A percentile compares a stretch with the other conserved stretches of the same genome.
These are phyloP conservation scores for Edolisoma coerulescens DNA, from an alignment of 2,113 vertebrate species.

Conservation along the genomic window DNA sequence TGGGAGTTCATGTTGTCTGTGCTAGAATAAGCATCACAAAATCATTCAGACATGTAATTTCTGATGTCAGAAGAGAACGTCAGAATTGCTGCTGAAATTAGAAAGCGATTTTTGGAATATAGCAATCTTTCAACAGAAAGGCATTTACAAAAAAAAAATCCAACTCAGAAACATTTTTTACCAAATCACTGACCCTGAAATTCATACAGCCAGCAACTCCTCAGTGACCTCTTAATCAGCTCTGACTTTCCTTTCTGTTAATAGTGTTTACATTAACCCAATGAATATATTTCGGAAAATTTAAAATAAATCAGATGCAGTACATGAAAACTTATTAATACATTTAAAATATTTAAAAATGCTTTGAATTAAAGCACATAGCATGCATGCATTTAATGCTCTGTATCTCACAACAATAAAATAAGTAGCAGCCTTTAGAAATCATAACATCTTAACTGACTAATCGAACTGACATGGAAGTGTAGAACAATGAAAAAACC, in stretches of 20 bases:
- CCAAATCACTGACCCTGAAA: background rate
- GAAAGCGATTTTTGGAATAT: slow-evolving; percentile 3
- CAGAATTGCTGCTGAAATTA: slow-evolving; percentile 35
- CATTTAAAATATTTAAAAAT: background rate
- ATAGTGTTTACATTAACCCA: background rate
- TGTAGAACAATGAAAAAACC: background rate
- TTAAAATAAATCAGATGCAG: background rate
- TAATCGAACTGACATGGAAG: background rate
- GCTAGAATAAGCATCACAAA: slow-evolving; percentile 28
- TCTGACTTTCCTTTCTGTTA: background rate
- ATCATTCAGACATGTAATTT: slow-evolving; percentile 33
- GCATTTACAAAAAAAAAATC: background rate
- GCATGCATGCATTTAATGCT: background rate
- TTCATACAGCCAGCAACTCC: background rate
- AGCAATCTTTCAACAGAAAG: background rate
- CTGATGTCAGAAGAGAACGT: slow-evolving; percentile 53
- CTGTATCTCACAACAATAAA: background rate
- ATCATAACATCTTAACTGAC: background rate
- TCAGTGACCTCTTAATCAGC: slow-evolving; percentile 22
- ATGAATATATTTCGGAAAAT: background rate
- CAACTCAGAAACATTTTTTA: background rate
- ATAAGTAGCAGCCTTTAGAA: slow-evolving; percentile 7
- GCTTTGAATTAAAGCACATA: background rate
- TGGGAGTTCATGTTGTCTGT: background rate
- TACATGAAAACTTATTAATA: background rate